A percentile compares a stretch with the other conserved stretches of the same genome.
Evolutionary conservation across 2,113 vertebrate genomes (phyloP).

Genomic region (Coturnix japonica): DNA sequence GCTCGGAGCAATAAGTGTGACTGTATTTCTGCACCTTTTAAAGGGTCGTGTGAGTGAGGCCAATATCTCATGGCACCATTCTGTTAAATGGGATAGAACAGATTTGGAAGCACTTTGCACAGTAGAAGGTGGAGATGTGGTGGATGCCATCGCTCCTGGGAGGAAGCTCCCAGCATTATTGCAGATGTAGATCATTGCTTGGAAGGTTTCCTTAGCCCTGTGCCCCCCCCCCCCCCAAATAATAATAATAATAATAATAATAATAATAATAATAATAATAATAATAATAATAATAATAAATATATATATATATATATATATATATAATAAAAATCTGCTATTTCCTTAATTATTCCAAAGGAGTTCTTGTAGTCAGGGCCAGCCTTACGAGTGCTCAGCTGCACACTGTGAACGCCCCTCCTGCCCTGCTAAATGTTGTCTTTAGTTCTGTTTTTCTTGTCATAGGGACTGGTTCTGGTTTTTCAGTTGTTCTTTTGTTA

Average conservation of each 20-base stretch:
- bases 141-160: not conserved
- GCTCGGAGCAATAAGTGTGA: not conserved
- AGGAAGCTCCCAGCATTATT: not conserved
- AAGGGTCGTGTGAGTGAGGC: not conserved
- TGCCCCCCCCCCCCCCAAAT: no score
- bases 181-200: accelerated
- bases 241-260: no score
- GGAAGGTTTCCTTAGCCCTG: not conserved
- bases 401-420: accelerated
- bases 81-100: not conserved
- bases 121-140: accelerated
- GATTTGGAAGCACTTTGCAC: not conserved
- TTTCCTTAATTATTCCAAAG: not conserved
- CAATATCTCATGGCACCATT: not conserved
- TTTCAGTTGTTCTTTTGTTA: not conserved
- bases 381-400: accelerated
- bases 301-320: no score
- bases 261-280: no score
- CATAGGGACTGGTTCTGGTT: not conserved
- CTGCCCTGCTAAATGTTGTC: accelerated
- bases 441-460: not conserved
- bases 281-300: no score
- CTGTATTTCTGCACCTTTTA: not conserved
- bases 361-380: not conserved
- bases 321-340: not conserved